Evolutionary conservation across 2,797 vertebrate species (phyloP), one percentile per base, ranked within the genome.

Genomic region (Benthosema pterotum): DNA sequence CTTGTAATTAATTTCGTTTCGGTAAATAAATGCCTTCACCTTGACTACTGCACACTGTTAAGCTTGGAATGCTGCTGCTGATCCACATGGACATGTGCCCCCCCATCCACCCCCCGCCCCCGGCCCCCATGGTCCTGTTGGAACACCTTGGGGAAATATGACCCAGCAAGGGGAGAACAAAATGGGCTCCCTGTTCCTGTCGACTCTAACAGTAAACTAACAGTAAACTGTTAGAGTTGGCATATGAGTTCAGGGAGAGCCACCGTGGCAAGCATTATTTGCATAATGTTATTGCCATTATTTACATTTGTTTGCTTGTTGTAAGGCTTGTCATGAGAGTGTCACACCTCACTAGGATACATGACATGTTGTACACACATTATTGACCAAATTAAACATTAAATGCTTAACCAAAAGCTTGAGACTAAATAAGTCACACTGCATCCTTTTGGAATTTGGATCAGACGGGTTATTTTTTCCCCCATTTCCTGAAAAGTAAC

Each of bases 61-160:
- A 72, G 79, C 75, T 69, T 67, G 62, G 22, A 28, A 32, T 38
- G 50, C 28, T 65, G 50, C 28, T 65, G 67, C 69, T 72, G 75
- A 81, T 85, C 74, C 52, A 66, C 70, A 63, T 67, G 65, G 50
- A 74, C 55, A 56, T 69, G 25, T 38, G 43, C 51, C 65, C 79
- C 68, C 69, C 54, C n/a, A n/a, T n/a, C n/a, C n/a, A n/a, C n/a
- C n/a, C n/a, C n/a, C n/a, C n/a, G 62, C 66, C 45, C 59, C 78
- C 68, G n/a, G 62, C 73, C 68, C 76, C 22, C 65, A 78, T 63
- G 76, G 4, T 63, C 72, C 57, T 65, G 65, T n/a, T 54, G 63
- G 79, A 75, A 80, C 53, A 72, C 79, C 77, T 72, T 73, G 73
- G 71, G 74, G 73, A 83, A 84, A 83, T 83, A 71, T 72, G n/a